A percentile compares a stretch with the other conserved stretches of the same genome.
Evolutionary conservation across 2,797 vertebrate species (phyloP).

Genomic region (Sebastes matsubarae): DNA sequence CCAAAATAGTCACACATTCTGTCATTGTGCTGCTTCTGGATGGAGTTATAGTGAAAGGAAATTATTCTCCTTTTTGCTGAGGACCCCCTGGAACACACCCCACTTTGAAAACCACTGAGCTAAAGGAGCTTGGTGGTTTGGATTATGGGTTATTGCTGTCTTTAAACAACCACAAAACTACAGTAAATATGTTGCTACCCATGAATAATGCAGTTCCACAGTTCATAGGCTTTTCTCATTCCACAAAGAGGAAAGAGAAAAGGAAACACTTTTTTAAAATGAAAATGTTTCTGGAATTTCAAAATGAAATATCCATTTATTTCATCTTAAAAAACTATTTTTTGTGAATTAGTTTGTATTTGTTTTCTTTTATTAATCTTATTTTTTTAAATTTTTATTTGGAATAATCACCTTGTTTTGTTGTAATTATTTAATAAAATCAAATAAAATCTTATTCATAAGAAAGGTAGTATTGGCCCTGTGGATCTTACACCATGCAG

Average conservation of each 20-base stretch:
- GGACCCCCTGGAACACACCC: too few species aligned
- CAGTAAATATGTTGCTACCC: too few species aligned
- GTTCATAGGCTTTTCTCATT: neutral
- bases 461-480: neutral
- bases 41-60: too few species aligned
- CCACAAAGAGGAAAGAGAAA: neutral
- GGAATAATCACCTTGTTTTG: neutral
- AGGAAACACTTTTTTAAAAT: neutral
- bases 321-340: neutral
- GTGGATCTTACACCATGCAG: neutral
- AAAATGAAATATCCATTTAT: neutral
- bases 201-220: too few species aligned
- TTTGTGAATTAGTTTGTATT: neutral
- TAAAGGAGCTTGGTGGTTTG: neutral
- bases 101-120: too few species aligned
- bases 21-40: fast-evolving
- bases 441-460: too few species aligned
- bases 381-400: neutral
- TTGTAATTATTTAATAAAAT: too few species aligned
- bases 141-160: neutral
- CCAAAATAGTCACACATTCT: too few species aligned
- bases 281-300: neutral
- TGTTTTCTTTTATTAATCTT: too few species aligned
- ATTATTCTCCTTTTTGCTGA: too few species aligned
- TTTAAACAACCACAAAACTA: too few species aligned